Base-by-base conservation (phyloP, 2,888 invertebrate genomes). In the Apamea epomidion region DNA sequence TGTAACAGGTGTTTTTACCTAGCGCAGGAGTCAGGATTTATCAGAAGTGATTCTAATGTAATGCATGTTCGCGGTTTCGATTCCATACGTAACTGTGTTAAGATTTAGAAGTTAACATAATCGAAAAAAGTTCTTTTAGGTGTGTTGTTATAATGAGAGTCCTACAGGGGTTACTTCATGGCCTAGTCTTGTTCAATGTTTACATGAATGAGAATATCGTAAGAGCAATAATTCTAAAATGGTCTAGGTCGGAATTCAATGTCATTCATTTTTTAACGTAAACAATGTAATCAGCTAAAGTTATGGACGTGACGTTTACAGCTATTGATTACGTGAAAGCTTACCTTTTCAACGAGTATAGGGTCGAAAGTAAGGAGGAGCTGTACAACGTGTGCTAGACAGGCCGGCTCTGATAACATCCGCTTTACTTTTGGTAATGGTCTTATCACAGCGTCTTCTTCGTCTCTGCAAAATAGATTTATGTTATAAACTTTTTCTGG, bases 331-430 rank as follows among this genome's bases (percentile, higher is more conserved):
- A 32, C 18, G 32, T 32, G 18, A 32, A 32, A 64, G 64, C 18
- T 83, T 87, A 96, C 97, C 96, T 99, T 98, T 95, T 99, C 99
- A 16, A 99, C 99, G 76, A 99, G 97, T 51, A 99, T 98, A 0
- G 99, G 99, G 96, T 99, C 99, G 94, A 99, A 99, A 0, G 99
- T 99, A 77, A 99, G 97, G 89, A 99, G 97, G 74, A 99, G 97
- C 94, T 99, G 99, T 0, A 99, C 99, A 67, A 99, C 98, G 93
- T 99, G 99, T 60, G 99, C 99, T 87, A 99, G 96, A 92, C 98
- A 99, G 72, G 98, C 98, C 67, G 98, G 98, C 93, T 99, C 99
- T 0, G 99, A 99, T 5, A 99, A 96, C 87, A 99, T 96, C 77
- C 99, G 97, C 93, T 99, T 99, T 68, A 99, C 98, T 93, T 98